These are phyloP conservation scores for Euplagia quadripunctaria DNA, from an alignment of 2,888 invertebrate genomes.

Conservation along the genomic window DNA sequence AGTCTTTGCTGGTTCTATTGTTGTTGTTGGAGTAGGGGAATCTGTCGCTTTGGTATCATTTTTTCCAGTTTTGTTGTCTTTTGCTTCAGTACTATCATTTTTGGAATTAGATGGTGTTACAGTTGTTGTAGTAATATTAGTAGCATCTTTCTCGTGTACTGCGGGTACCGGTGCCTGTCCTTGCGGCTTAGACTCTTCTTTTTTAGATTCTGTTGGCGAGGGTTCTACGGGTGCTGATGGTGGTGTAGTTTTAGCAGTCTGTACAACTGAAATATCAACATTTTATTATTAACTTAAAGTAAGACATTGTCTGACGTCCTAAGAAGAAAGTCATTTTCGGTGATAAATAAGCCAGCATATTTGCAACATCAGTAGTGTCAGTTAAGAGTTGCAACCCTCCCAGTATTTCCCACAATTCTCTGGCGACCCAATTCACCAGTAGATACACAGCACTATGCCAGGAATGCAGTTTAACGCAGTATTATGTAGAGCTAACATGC, in stretches of 20 bases:
- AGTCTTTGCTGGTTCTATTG: conserved; percentile 18
- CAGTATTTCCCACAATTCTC: too few relatives aligned
- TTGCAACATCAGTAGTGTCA: too few relatives aligned
- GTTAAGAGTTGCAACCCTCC: too few relatives aligned
- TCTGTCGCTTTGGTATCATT: conserved; percentile 23
- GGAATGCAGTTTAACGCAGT: too few relatives aligned
- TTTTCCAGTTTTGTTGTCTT: conserved; percentile 23
- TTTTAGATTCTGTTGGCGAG: not conserved
- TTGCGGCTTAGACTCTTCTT: not conserved
- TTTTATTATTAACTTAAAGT: not conserved
- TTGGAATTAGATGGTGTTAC: conserved; percentile 1
- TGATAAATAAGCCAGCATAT: too few relatives aligned
- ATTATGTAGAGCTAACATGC: too few relatives aligned
- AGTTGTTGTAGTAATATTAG: not conserved
- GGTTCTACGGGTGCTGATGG: not conserved
- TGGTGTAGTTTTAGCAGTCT: not conserved
- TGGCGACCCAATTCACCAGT: too few relatives aligned
- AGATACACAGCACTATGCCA: too few relatives aligned
- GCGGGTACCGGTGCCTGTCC: not conserved
- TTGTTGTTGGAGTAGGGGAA: conserved; percentile 7
- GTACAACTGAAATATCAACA: conserved; percentile 2
- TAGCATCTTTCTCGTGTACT: not conserved
- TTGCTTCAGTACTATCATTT: conserved; percentile 22
- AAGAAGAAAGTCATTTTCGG: too few relatives aligned
- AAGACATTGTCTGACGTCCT: too few relatives aligned